A percentile compares a stretch with the other conserved stretches of the same genome.
phyloP scores from a whole-genome alignment of 2,113 vertebrate species.

The Varanus komodoensis region DNA sequence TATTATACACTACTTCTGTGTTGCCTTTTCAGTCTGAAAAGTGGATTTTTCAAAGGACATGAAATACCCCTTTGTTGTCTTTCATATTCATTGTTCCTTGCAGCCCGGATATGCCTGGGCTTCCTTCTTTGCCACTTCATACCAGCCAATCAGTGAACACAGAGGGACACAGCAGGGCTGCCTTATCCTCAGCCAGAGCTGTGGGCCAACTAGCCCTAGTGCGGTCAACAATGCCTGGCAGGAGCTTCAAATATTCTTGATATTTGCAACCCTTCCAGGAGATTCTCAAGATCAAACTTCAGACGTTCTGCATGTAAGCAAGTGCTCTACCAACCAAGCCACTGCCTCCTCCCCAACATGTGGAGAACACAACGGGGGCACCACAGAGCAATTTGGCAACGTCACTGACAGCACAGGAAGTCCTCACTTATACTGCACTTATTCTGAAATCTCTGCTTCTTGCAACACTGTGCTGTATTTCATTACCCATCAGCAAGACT shows the following conservation, averaged over 20 bases:
- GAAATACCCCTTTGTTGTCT: no score
- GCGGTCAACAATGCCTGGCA: neutral
- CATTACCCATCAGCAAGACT: neutral
- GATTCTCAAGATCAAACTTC: no score
- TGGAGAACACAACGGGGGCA: neutral
- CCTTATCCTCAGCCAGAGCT: no score
- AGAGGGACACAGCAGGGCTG: no score
- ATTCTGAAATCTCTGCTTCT: neutral
- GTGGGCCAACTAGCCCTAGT: no score
- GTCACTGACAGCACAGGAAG: neutral
- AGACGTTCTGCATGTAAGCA: no score
- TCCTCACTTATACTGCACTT: neutral
- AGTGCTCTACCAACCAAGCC: no score
- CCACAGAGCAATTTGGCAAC: neutral
- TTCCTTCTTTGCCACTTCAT: neutral
- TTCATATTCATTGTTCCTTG: neutral
- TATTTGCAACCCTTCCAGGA: no score
- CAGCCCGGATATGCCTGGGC: neutral
- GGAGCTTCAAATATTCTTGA: no score
- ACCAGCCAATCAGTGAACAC: neutral
- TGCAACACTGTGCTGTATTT: neutral
- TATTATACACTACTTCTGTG: neutral
- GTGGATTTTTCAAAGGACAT: neutral
- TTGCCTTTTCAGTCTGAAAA: neutral
- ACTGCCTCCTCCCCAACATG: no score